These are phyloP conservation scores for Myotis lucifugus DNA, from an alignment of 2,113 vertebrate genomes.

Conservation along the genomic window DNA sequence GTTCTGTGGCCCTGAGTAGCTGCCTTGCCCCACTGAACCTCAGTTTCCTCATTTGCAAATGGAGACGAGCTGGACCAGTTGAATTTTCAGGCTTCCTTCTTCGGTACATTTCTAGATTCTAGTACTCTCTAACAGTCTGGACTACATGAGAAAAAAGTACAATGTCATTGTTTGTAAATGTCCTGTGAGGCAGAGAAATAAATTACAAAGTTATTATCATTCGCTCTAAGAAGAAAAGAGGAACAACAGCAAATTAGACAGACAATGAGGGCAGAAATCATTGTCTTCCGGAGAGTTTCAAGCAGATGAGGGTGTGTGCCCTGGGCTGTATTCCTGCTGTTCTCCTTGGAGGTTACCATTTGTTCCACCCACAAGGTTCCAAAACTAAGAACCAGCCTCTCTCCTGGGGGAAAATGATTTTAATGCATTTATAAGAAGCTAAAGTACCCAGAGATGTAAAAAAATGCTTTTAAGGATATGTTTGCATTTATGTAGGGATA, in stretches of 20 bases:
- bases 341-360: neutral
- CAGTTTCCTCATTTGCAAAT: neutral
- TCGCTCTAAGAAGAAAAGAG: neutral
- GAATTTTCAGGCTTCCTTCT: neutral
- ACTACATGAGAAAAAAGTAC: neutral
- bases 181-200: neutral
- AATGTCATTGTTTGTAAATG: neutral
- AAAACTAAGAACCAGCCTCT: slow-evolving; percentile 12
- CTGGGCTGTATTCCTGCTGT: neutral
- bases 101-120: neutral
- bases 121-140: neutral
- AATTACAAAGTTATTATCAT: neutral
- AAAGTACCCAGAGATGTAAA: neutral
- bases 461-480: neutral
- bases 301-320: neutral
- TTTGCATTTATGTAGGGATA: neutral
- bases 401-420: neutral
- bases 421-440: neutral
- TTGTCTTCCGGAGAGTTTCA: neutral
- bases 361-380: neutral
- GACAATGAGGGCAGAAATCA: neutral
- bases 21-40: neutral
- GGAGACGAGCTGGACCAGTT: neutral
- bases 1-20: neutral
- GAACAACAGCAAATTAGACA: neutral